phyloP scores from a whole-genome alignment of 1,140 invertebrate species.

The Aphelenchoides fujianensis region DNA sequence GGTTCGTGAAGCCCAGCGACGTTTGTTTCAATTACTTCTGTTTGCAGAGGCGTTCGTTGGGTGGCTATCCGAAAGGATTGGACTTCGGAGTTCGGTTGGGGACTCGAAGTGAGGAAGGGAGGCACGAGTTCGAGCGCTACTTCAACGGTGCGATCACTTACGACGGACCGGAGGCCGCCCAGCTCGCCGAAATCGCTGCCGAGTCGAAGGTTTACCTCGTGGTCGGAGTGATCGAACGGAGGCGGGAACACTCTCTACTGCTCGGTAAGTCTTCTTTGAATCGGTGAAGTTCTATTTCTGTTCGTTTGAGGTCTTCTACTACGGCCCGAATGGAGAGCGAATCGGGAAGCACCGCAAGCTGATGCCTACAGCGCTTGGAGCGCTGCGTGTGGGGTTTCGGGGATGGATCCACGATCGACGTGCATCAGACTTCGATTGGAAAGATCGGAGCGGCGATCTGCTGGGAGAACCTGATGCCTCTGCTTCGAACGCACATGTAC shows the following conservation, averaged over 20 bases:
- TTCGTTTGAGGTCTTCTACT: conserved; percentile 52
- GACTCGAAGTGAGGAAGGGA: conserved; percentile 43
- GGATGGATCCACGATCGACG: conserved; percentile 57
- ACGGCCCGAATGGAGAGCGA: conserved; percentile 35
- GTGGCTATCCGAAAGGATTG: conserved; percentile 53
- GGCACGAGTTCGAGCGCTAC: conserved; percentile 49
- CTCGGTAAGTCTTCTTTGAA: conserved; percentile 43
- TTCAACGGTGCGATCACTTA: conserved; percentile 48
- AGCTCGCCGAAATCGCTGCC: conserved; percentile 35
- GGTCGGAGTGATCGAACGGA: conserved; percentile 50
- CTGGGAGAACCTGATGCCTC: conserved; percentile 62
- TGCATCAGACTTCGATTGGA: conserved; percentile 50
- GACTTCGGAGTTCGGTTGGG: conserved; percentile 50
- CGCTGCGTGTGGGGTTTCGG: conserved; percentile 59
- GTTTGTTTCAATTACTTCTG: conserved; percentile 11
- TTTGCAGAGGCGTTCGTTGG: conserved; percentile 55
- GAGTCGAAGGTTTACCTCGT: conserved; percentile 41
- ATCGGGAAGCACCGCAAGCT: conserved; percentile 58
- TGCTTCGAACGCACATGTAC: conserved; percentile 46
- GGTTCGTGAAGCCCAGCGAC: conserved; percentile 31
- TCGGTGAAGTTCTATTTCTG: conserved; percentile 17
- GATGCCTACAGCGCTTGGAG: conserved; percentile 54
- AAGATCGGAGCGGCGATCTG: conserved; percentile 59
- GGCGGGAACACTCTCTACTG: conserved; percentile 54
- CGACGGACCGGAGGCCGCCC: conserved; percentile 37